A percentile compares a stretch with the other conserved stretches of the same genome.
These are phyloP conservation scores for Melanostoma mellinum DNA, from an alignment of 2,888 invertebrate species.

Conservation along the genomic window DNA sequence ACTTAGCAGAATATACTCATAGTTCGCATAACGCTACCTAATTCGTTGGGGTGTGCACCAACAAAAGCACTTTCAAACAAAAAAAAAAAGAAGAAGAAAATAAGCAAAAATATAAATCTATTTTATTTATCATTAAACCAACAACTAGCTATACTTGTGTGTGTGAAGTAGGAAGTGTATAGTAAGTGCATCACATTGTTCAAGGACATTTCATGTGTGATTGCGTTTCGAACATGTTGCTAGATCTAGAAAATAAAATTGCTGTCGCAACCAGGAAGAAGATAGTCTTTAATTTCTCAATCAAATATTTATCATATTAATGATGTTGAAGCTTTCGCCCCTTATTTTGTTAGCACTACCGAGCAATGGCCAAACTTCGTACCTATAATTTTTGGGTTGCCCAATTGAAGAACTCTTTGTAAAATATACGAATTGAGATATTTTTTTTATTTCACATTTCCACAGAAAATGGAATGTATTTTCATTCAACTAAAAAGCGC, in stretches of 20 bases:
- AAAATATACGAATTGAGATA: too few species aligned
- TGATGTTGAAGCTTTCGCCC: too few species aligned
- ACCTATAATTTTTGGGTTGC: too few species aligned
- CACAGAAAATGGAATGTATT: constrained; percentile 19
- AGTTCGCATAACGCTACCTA: constrained; percentile 50
- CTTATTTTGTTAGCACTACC: too few species aligned
- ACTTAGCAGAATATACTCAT: constrained; percentile 57
- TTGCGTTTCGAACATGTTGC: constrained; percentile 56
- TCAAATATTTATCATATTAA: background rate
- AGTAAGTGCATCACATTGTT: constrained; percentile 42
- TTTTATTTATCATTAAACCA: constrained; percentile 35
- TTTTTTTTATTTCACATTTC: constrained; percentile 22
- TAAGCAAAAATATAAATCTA: constrained; percentile 29
- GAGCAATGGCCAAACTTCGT: too few species aligned
- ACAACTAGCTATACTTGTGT: constrained; percentile 23
- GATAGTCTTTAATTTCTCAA: constrained; percentile 27
- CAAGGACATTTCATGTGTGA: constrained; percentile 60
- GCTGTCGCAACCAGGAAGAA: constrained; percentile 49
- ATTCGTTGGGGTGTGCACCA: constrained; percentile 44
- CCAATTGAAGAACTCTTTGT: too few species aligned
- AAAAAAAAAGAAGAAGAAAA: constrained; percentile 4
- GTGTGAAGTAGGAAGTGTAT: constrained; percentile 62
- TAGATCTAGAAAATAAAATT: constrained; percentile 10
- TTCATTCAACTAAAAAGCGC: constrained; percentile 9
- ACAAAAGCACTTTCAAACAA: constrained; percentile 33